These are phyloP conservation scores for Ptyas mucosa DNA, from an alignment of 2,113 vertebrate genomes.

Conservation along the genomic window DNA sequence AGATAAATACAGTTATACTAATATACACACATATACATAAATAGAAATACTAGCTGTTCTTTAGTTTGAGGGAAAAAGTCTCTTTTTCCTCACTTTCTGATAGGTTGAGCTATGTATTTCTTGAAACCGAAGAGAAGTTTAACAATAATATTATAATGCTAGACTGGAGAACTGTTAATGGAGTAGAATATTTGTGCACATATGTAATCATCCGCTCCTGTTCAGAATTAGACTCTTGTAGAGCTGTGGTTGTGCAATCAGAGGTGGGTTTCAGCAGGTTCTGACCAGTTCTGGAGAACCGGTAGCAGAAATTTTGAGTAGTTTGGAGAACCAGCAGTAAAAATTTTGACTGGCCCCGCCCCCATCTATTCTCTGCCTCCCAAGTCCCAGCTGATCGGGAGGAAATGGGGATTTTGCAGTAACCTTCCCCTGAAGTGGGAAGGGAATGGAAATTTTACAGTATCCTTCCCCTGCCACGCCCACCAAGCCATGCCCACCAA, in stretches of 20 bases:
- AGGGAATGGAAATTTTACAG: too few species aligned
- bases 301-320: too few species aligned
- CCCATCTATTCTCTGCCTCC: too few species aligned
- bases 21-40: not conserved
- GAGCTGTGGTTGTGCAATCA: not conserved
- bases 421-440: too few species aligned
- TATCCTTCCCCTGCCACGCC: too few species aligned
- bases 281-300: too few species aligned
- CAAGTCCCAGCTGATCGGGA: too few species aligned
- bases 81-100: constrained; percentile 19
- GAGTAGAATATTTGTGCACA: not conserved
- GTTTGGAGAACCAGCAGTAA: too few species aligned
- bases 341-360: too few species aligned
- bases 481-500: too few species aligned
- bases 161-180: not conserved
- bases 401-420: too few species aligned
- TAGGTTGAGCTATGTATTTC: not conserved
- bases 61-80: constrained; percentile 24
- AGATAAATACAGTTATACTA: constrained; percentile 6
- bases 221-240: not conserved
- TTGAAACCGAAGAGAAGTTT: not conserved
- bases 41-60: constrained; percentile 32
- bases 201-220: not conserved
- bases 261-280: too few species aligned
- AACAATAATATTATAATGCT: not conserved